A percentile compares a stretch with the other conserved stretches of the same genome.
Evolutionary conservation across 1,140 invertebrate species (phyloP).

Genomic region (Eueides isabella): DNA sequence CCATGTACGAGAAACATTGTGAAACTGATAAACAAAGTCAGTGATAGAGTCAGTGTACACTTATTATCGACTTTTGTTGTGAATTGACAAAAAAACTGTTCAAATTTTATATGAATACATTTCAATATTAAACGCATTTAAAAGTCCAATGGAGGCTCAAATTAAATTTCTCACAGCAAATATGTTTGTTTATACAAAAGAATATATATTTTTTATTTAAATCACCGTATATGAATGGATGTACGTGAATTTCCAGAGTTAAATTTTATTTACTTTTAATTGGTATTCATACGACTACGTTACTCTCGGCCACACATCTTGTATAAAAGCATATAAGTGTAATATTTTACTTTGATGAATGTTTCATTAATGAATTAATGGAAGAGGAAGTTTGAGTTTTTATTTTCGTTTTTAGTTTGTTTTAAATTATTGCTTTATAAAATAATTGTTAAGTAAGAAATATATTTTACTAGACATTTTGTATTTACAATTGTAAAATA

Average conservation of each 20-base stretch:
- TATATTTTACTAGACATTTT: neutral
- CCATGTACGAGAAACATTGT: too few species aligned
- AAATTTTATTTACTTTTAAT: conserved; percentile 2
- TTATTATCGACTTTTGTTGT: neutral
- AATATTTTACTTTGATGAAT: conserved; percentile 11
- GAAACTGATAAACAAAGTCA: too few species aligned
- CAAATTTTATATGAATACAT: neutral
- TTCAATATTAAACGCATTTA: neutral
- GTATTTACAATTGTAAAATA: too few species aligned
- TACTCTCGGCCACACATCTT: neutral
- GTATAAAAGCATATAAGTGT: neutral
- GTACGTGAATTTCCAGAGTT: neutral
- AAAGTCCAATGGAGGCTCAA: conserved; percentile 3
- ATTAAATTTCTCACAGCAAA: neutral
- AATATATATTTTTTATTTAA: neutral
- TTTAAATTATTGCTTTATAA: neutral
- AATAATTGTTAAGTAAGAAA: neutral
- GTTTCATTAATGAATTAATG: neutral
- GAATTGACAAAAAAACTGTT: neutral
- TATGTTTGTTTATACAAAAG: conserved; percentile 4
- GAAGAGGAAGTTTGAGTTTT: neutral
- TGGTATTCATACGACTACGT: neutral
- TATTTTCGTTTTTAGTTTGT: neutral
- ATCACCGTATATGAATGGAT: neutral
- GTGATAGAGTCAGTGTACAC: neutral